Conservation (phyloP, 1,140 invertebrate genomes). For the Akabosia matsudoensis region DNA sequence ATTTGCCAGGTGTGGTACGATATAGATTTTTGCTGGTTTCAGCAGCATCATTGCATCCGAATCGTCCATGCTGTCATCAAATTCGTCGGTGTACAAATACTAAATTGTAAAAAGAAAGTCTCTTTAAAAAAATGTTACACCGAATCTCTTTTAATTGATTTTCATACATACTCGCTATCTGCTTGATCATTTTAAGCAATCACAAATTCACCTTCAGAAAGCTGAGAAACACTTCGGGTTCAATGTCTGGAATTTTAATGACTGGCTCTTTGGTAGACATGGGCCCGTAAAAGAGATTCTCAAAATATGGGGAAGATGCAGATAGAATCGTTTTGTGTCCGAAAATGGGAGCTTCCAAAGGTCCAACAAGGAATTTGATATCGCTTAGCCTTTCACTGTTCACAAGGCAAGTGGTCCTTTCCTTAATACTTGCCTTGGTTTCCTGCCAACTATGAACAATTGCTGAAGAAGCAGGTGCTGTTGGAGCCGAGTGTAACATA, state of each 20-base stretch:
- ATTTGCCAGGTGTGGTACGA: slow-evolving; percentile 82
- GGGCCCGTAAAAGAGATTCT: slow-evolving; percentile 43
- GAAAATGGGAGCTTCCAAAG: slow-evolving; percentile 12
- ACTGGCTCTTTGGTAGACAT: slow-evolving; percentile 38
- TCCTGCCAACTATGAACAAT: slow-evolving; percentile 42
- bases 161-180: background rate
- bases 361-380: slow-evolving; percentile 33
- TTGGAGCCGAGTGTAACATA: background rate
- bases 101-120: slow-evolving; percentile 25
- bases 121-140: background rate
- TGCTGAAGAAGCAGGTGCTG: background rate
- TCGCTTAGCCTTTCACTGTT: slow-evolving; percentile 43
- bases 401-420: slow-evolving; percentile 42
- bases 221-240: slow-evolving; percentile 43
- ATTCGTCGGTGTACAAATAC: slow-evolving; percentile 47
- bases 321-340: slow-evolving; percentile 44
- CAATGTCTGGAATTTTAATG: slow-evolving; percentile 44
- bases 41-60: slow-evolving; percentile 41
- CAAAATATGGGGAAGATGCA: slow-evolving; percentile 38
- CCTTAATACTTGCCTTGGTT: slow-evolving; percentile 42
- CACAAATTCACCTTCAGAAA: slow-evolving; percentile 42
- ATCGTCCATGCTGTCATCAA: slow-evolving; percentile 44
- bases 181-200: background rate
- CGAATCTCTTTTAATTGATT: background rate
- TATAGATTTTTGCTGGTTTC: slow-evolving; percentile 82